A percentile compares a stretch with the other conserved stretches of the same genome.
phyloP scores from a whole-genome alignment of 2,797 vertebrate species.

The Ctenosaura bakeri region DNA sequence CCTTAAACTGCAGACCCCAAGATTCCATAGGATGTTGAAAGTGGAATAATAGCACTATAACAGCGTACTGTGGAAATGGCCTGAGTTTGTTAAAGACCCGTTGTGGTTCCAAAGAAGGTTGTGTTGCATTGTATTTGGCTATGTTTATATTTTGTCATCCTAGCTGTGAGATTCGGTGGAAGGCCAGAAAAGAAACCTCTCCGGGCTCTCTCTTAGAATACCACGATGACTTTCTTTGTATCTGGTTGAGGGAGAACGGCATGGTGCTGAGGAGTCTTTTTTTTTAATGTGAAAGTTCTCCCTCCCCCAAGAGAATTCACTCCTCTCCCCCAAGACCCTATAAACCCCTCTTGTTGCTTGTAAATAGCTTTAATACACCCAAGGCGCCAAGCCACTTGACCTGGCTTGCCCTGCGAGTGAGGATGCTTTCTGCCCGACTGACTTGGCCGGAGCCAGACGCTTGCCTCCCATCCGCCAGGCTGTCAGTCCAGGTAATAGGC shows the following conservation, averaged over 20 bases:
- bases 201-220: too few relatives aligned
- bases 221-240: not conserved
- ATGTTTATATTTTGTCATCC: too few relatives aligned
- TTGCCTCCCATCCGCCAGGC: conserved; percentile 83
- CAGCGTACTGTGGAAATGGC: too few relatives aligned
- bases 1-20: too few relatives aligned
- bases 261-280: conserved; percentile 12
- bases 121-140: too few relatives aligned
- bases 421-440: conserved; percentile 89
- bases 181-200: too few relatives aligned
- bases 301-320: not conserved
- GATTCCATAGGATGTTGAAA: too few relatives aligned
- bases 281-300: not conserved
- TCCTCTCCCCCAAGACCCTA: conserved; percentile 80
- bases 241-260: not conserved
- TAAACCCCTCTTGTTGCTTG: conserved; percentile 47
- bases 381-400: conserved; percentile 94
- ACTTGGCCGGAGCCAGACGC: conserved; percentile 80
- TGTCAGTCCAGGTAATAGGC: conserved; percentile 90
- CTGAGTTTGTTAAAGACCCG: too few relatives aligned
- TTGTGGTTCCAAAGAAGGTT: too few relatives aligned
- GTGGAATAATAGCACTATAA: too few relatives aligned
- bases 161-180: too few relatives aligned
- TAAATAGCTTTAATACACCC: conserved; percentile 89
- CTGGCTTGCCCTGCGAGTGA: conserved; percentile 83